Conservation (phyloP, 2,113 vertebrate species). For the Anguilla japonica region DNA sequence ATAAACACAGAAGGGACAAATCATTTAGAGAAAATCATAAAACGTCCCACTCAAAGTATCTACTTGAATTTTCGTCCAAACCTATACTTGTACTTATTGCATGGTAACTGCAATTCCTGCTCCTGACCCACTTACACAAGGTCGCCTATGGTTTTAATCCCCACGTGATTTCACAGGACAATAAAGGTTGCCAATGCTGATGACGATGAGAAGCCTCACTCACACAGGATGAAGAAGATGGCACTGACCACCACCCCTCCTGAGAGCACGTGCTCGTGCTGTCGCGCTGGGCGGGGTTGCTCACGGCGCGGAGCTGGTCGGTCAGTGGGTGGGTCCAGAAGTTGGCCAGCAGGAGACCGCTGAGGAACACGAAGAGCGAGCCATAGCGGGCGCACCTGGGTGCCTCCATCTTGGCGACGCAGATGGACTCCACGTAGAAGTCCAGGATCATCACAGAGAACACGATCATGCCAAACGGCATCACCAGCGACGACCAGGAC, state of each 20-base stretch:
- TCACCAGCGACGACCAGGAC: slow-evolving; percentile 88
- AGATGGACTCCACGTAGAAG: slow-evolving; percentile 94
- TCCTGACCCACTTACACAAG: no score
- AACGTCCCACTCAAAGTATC: no score
- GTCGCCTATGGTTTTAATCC: no score
- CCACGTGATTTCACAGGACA: no score
- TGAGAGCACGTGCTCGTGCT: slow-evolving; percentile 93
- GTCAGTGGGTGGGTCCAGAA: slow-evolving; percentile 96
- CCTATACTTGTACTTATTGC: no score
- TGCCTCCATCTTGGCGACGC: slow-evolving; percentile 86
- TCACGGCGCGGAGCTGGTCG: slow-evolving; percentile 85
- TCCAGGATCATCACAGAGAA: slow-evolving; percentile 92
- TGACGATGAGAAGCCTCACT: slow-evolving; percentile 48
- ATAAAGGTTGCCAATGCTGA: neutral
- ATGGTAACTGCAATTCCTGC: no score
- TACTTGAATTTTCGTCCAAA: no score
- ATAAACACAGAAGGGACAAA: no score
- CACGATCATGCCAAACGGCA: slow-evolving; percentile 85
- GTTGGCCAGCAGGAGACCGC: slow-evolving; percentile 88
- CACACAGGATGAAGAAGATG: slow-evolving; percentile 92
- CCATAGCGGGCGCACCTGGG: slow-evolving; percentile 84
- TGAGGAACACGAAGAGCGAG: slow-evolving; percentile 78
- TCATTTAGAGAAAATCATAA: no score
- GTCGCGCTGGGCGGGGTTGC: slow-evolving; percentile 72
- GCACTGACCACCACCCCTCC: slow-evolving; percentile 95